Conservation (phyloP, 2,113 vertebrate species). For the Ammospiza nelsoni region DNA sequence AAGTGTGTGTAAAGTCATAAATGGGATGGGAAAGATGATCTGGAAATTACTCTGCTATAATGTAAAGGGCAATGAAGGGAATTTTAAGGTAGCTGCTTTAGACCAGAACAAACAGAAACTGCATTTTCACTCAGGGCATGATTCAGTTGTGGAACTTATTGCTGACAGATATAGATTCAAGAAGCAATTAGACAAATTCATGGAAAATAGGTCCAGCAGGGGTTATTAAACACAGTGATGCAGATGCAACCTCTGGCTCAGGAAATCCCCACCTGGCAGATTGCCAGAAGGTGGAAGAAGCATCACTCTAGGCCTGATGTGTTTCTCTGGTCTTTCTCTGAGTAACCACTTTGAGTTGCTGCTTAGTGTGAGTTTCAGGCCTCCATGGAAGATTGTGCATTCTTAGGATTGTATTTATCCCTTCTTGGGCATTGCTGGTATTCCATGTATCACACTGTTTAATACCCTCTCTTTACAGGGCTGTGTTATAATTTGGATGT, state of each 20-base stretch:
- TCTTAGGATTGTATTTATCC: background rate
- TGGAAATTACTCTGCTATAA: background rate
- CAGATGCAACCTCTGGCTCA: conserved; percentile 62
- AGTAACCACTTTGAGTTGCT: background rate
- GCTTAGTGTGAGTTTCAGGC: background rate
- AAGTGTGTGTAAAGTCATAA: conserved; percentile 5
- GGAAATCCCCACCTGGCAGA: conserved; percentile 48
- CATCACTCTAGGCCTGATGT: background rate
- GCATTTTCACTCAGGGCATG: conserved; percentile 37
- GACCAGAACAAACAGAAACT: conserved; percentile 22
- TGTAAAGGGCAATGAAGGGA: background rate
- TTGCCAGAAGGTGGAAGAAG: conserved; percentile 38
- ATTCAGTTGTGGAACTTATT: conserved; percentile 41
- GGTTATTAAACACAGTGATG: conserved; percentile 10
- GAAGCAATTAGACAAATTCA: conserved; percentile 65
- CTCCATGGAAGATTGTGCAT: background rate
- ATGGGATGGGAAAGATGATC: background rate
- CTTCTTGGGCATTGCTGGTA: background rate
- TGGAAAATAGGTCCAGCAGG: conserved; percentile 51
- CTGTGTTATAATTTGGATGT: background rate
- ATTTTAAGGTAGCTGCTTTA: conserved; percentile 10
- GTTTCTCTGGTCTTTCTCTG: background rate
- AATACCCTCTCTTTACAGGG: background rate
- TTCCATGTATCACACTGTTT: background rate
- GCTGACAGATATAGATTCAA: conserved; percentile 58